phyloP scores from a whole-genome alignment of 2,888 invertebrate species.

The Xanthorhoe spadicearia region DNA sequence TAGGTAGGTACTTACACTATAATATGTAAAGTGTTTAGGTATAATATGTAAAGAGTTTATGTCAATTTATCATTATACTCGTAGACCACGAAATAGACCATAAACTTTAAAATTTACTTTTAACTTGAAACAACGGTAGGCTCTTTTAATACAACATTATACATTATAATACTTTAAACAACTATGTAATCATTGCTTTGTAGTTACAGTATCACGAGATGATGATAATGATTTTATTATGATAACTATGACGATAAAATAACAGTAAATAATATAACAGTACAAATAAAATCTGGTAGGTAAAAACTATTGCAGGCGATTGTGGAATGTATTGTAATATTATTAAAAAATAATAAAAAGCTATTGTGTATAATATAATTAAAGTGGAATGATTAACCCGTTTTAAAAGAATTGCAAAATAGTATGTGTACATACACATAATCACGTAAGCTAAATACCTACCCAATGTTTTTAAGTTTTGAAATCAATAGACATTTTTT shows the following conservation, averaged over 20 bases:
- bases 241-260: conserved; percentile 22
- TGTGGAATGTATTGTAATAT: conserved; percentile 46
- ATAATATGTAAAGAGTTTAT: conserved; percentile 16
- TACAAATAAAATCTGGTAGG: conserved; percentile 55
- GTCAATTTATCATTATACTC: conserved; percentile 7
- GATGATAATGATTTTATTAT: conserved; percentile 25
- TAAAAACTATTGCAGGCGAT: conserved; percentile 73
- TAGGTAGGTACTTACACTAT: conserved; percentile 25
- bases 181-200: conserved; percentile 58
- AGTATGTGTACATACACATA: conserved; percentile 1
- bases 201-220: conserved; percentile 51
- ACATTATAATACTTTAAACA: conserved; percentile 49
- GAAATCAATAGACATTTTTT: background rate
- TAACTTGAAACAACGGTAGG: conserved; percentile 38
- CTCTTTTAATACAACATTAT: conserved; percentile 38
- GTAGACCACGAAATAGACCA: conserved; percentile 20
- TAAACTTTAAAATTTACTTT: conserved; percentile 22
- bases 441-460: background rate
- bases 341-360: conserved; percentile 39
- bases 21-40: conserved; percentile 44
- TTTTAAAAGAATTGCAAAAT: conserved; percentile 41
- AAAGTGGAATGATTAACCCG: conserved; percentile 70
- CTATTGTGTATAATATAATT: conserved; percentile 32
- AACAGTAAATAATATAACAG: conserved; percentile 44
- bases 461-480: background rate